Evolutionary conservation across 2,113 vertebrate genomes (phyloP).

Genomic region (Sylvietta virens): DNA sequence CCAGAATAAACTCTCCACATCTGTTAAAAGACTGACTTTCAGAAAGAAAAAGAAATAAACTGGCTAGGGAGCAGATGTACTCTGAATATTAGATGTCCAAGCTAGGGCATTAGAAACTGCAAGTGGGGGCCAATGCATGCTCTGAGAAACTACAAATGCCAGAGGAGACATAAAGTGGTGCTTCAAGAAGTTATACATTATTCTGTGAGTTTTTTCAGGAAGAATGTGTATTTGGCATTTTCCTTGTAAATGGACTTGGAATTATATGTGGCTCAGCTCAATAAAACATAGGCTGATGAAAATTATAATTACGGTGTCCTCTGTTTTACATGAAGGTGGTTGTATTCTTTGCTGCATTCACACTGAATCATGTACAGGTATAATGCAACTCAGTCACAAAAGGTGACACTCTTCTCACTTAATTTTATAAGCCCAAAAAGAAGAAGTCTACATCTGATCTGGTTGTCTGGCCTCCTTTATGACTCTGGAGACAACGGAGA

Average conservation of each 20-base stretch:
- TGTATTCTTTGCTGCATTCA: background rate
- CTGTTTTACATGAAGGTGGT: background rate
- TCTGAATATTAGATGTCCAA: background rate
- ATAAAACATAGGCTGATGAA: background rate
- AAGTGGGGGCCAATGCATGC: background rate
- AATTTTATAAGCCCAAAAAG: background rate
- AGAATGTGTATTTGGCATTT: background rate
- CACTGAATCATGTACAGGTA: background rate
- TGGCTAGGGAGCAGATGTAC: background rate
- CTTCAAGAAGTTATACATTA: background rate
- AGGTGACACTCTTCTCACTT: background rate
- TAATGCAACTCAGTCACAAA: background rate
- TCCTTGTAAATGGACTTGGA: background rate
- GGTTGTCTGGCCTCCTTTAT: conserved; percentile 34
- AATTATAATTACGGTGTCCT: background rate
- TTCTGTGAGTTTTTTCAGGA: background rate
- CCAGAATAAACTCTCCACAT: background rate
- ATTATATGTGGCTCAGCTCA: background rate
- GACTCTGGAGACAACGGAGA: background rate
- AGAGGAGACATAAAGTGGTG: background rate
- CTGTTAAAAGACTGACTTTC: background rate
- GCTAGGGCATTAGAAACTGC: background rate
- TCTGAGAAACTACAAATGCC: background rate
- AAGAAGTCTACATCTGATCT: background rate
- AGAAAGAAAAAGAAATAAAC: background rate